Percentiles rank a stretch among this genome's conserved stretches.
phyloP scores from a whole-genome alignment of 2,113 vertebrate genomes.

The Scartelaos histophorus region DNA sequence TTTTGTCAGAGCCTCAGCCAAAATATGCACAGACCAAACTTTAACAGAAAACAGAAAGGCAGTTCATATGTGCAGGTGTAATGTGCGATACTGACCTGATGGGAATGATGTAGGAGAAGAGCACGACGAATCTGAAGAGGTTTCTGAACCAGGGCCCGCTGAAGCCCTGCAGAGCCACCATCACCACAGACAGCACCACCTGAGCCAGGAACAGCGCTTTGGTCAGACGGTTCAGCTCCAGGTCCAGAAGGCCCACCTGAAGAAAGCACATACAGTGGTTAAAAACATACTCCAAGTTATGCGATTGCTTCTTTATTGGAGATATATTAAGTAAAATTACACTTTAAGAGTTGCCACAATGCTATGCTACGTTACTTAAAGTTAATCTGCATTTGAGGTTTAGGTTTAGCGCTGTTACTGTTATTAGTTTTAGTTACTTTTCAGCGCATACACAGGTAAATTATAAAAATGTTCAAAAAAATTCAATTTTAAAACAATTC shows the following conservation, averaged over 20 bases:
- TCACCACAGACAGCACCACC: slow-evolving; percentile 88
- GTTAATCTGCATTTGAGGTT: too few relatives aligned
- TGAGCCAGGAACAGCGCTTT: slow-evolving; percentile 96
- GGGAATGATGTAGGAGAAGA: slow-evolving; percentile 98
- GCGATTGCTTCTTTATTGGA: background rate
- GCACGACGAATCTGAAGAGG: slow-evolving; percentile 92
- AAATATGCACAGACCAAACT: too few relatives aligned
- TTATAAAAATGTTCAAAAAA: too few relatives aligned
- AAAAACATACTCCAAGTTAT: background rate
- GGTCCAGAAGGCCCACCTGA: slow-evolving; percentile 92
- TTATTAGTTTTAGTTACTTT: too few relatives aligned
- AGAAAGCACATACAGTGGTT: background rate
- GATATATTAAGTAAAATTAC: too few relatives aligned
- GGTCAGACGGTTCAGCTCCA: slow-evolving; percentile 94
- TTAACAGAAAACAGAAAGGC: background rate
- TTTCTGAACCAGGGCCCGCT: slow-evolving; percentile 93
- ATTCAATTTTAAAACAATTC: too few relatives aligned
- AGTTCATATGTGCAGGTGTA: background rate
- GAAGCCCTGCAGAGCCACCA: slow-evolving; percentile 96
- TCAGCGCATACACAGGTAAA: too few relatives aligned
- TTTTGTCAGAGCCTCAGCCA: too few relatives aligned
- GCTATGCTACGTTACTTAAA: too few relatives aligned
- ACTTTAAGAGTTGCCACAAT: too few relatives aligned
- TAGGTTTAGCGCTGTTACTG: too few relatives aligned
- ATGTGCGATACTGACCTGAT: slow-evolving; percentile 83